phyloP scores from a whole-genome alignment of 2,888 invertebrate genomes.

The Hemaris fuciformis region DNA sequence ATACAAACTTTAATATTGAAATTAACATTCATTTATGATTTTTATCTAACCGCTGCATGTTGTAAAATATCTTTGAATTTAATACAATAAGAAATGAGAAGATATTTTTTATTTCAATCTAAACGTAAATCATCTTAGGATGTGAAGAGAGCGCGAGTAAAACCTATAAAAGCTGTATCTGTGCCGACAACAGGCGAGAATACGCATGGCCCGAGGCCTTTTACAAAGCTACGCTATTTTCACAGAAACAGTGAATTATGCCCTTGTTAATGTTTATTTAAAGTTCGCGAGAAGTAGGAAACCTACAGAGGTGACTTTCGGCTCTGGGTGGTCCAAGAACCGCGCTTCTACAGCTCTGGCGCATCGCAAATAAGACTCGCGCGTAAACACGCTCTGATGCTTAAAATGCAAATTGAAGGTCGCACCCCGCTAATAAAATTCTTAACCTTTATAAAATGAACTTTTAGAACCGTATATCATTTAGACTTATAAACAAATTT shows the following conservation, averaged over 20 bases:
- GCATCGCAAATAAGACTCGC: conserved; percentile 38
- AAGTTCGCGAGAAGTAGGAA: conserved; percentile 22
- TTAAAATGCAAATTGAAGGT: conserved; percentile 43
- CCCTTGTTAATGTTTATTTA: conserved; percentile 27
- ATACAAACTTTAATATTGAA: conserved; percentile 76
- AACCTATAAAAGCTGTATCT: conserved; percentile 9
- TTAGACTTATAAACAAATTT: background rate
- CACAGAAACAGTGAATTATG: conserved; percentile 25
- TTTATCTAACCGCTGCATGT: conserved; percentile 50
- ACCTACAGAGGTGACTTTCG: conserved; percentile 18
- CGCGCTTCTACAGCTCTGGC: conserved; percentile 30
- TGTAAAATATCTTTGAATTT: conserved; percentile 15
- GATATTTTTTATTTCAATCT: conserved; percentile 5
- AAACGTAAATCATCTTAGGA: conserved; percentile 8
- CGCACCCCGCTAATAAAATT: conserved; percentile 28
- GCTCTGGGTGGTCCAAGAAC: conserved; percentile 39
- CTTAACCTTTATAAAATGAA: conserved; percentile 12
- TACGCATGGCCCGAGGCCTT: conserved; percentile 20
- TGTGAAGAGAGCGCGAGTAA: background rate
- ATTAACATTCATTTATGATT: conserved; percentile 76
- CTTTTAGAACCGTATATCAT: background rate
- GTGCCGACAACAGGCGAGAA: background rate
- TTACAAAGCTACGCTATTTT: conserved; percentile 21
- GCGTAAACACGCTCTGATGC: conserved; percentile 28
- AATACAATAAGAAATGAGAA: conserved; percentile 14